phyloP scores from a whole-genome alignment of 2,888 invertebrate species.

The Sphaerophoria taeniata region DNA sequence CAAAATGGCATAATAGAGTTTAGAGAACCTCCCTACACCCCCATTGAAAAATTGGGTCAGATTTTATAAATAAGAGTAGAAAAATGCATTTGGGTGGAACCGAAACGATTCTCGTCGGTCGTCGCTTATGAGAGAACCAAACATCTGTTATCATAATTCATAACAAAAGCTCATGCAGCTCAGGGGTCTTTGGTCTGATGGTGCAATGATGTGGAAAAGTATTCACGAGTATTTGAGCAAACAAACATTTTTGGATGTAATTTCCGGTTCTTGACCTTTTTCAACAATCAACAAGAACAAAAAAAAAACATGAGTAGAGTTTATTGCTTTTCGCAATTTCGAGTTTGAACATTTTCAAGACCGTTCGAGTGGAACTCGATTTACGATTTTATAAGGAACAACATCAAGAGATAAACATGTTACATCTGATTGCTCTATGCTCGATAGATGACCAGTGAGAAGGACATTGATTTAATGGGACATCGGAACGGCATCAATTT shows the following conservation, averaged over 20 bases:
- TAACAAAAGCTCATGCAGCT: not conserved
- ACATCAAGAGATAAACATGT: not conserved
- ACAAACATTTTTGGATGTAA: conserved; percentile 12
- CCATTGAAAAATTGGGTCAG: conserved; percentile 17
- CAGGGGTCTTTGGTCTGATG: not conserved
- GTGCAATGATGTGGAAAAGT: conserved; percentile 55
- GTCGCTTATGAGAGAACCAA: not conserved
- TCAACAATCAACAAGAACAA: not conserved
- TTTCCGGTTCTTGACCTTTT: conserved; percentile 41
- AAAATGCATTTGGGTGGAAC: conserved; percentile 15
- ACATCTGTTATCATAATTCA: not conserved
- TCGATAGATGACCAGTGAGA: not conserved
- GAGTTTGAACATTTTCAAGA: not conserved
- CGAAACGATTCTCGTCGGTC: not conserved
- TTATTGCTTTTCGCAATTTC: conserved; percentile 1
- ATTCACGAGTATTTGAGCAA: conserved; percentile 18
- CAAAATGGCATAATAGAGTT: not conserved
- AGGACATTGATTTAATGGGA: conserved; percentile 8
- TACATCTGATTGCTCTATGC: not conserved
- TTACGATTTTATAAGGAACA: not conserved
- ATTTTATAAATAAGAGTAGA: not conserved
- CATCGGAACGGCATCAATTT: conserved; percentile 1
- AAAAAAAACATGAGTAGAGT: not conserved
- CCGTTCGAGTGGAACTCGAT: conserved; percentile 29
- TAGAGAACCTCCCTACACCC: not conserved